Base-by-base conservation (phyloP, 2,113 vertebrate species). In the Triplophysa tibetana region DNA sequence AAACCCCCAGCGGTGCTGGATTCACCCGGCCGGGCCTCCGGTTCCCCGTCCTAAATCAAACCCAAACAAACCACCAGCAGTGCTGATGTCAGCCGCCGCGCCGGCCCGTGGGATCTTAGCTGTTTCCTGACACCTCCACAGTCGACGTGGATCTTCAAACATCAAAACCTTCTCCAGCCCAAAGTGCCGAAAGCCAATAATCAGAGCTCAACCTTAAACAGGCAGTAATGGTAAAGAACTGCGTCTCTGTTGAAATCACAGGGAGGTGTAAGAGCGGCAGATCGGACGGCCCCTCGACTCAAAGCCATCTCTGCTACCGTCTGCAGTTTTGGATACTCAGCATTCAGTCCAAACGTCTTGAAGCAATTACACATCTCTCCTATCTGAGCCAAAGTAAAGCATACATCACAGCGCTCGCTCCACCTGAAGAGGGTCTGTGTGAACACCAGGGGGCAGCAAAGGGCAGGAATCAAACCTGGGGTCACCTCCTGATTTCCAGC, bases 401-500 rank as follows among this genome's bases (percentile, higher is more conserved):
- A 79, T 16, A 82, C 79, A 65, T 74, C 67, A 67, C 69, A 64
- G 61, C 76, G 62, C 62, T 50, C 19, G 62, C 64, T 60, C n/a
- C 66, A 19, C 79, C 68, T 60, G 11, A 26, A 26, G 45, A 63
- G 11, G 0, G 2, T 12, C 13, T 1, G 26, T 43, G 29, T 19
- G 14, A 75, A 85, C 90, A 88, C 75, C 78, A 90, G 90, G 60
- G 85, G 87, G 84, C 88, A 84, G 77, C 82, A 80, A 9, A 70
- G 75, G 43, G 21, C 29, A 11, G 24, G 17, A 64, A 13, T 75
- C 48, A 38, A 74, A 19, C 56, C 16, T 45, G 67, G 33, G 23
- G 23, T 81, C 65, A 77, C 4, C 75, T 70, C 72, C 76, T 72
- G 77, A 79, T 38, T 8, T 7, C 6, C 33, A 38, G 33, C 33